Conservation (phyloP, 2,888 invertebrate species). For the Thera obeliscata region DNA sequence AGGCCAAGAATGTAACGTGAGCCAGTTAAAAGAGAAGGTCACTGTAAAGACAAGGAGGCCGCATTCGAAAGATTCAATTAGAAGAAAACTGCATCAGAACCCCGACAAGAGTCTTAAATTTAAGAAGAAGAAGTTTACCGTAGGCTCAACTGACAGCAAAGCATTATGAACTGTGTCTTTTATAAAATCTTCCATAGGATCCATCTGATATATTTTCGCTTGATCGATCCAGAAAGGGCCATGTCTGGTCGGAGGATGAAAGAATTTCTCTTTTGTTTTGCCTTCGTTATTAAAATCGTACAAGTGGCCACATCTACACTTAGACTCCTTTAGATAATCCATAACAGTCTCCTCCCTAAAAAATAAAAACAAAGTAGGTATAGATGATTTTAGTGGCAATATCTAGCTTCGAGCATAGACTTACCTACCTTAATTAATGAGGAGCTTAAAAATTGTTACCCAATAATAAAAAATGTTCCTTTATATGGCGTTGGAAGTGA, state of each 20-base stretch:
- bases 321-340: slow-evolving; percentile 60
- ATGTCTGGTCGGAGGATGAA: slow-evolving; percentile 61
- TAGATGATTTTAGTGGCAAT: no score
- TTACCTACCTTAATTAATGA: no score
- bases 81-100: no score
- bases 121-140: slow-evolving; percentile 51
- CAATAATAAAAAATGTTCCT: no score
- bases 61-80: no score
- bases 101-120: no score
- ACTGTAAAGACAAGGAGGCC: no score
- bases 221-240: slow-evolving; percentile 62
- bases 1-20: no score
- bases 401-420: no score
- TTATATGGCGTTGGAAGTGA: no score
- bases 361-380: slow-evolving; percentile 4
- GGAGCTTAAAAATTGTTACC: no score
- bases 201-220: slow-evolving; percentile 70
- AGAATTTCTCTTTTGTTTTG: slow-evolving; percentile 61
- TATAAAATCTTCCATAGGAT: slow-evolving; percentile 70
- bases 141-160: slow-evolving; percentile 55
- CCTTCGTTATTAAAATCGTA: slow-evolving; percentile 65
- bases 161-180: slow-evolving; percentile 62
- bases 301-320: slow-evolving; percentile 71
- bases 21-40: no score
- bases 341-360: slow-evolving; percentile 62